Evolutionary conservation across 1,140 invertebrate species (phyloP).

Genomic region (Tetramorium alpestre): DNA sequence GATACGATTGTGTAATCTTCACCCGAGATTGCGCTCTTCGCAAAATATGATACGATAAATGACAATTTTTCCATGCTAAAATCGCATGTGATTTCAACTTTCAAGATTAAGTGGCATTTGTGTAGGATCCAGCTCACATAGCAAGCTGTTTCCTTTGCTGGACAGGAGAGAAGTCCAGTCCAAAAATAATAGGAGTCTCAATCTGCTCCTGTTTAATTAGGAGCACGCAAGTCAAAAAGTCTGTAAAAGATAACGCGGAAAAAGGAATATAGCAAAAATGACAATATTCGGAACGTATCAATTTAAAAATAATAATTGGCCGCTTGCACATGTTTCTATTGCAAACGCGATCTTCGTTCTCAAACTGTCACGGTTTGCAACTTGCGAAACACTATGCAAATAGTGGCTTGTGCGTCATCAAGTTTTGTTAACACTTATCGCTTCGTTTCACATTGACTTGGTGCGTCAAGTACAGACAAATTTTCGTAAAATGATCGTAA

Average conservation of each 20-base stretch:
- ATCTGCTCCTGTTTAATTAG: background rate
- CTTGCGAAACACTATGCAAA: constrained; percentile 28
- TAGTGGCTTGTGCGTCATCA: background rate
- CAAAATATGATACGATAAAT: background rate
- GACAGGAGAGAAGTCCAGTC: background rate
- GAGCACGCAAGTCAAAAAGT: background rate
- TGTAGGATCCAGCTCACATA: background rate
- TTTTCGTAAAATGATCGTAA: background rate
- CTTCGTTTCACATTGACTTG: background rate
- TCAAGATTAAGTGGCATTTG: background rate
- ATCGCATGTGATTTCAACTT: background rate
- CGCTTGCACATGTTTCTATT: background rate
- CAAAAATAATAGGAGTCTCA: too few relatives aligned
- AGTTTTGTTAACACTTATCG: constrained; percentile 15
- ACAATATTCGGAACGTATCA: background rate
- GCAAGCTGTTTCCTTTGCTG: background rate
- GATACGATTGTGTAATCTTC: background rate
- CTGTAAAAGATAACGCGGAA: background rate
- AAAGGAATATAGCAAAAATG: background rate
- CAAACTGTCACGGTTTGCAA: background rate
- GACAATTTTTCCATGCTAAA: background rate
- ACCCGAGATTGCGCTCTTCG: background rate
- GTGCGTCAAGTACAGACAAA: background rate
- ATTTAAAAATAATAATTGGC: constrained; percentile 33
- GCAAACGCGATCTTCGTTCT: background rate